Conservation (phyloP, 37 sponge, comb jelly and placozoan genomes). For the Mnemiopsis leidyi region DNA sequence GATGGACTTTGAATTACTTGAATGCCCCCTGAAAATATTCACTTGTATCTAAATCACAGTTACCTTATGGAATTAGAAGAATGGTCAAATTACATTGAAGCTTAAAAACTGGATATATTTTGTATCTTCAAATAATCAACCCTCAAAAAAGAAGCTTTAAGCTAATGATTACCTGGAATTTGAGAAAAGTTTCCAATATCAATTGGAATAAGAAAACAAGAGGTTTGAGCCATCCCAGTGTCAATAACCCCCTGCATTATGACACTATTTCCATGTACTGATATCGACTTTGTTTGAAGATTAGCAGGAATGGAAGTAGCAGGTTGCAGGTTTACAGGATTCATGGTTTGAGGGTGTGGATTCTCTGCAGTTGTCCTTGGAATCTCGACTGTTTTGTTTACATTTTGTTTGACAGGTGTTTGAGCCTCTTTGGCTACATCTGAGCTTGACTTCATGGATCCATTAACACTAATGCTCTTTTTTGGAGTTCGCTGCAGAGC, state of each 20-base stretch:
- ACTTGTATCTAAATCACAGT: too few species aligned
- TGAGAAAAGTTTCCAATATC: conserved; percentile 20
- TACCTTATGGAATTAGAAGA: too few species aligned
- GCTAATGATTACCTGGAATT: not conserved
- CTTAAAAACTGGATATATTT: too few species aligned
- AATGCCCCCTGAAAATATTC: not conserved
- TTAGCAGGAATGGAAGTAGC: conserved; percentile 17
- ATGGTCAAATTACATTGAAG: too few species aligned
- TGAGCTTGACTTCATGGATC: not conserved
- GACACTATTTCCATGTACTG: conserved; percentile 42
- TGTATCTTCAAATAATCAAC: too few species aligned
- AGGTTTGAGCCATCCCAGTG: conserved; percentile 18
- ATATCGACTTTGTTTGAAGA: conserved; percentile 39
- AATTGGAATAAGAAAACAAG: conserved; percentile 60
- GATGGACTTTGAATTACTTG: not conserved
- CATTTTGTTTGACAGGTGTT: not conserved
- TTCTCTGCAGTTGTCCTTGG: not conserved
- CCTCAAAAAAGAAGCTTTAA: too few species aligned
- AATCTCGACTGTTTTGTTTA: not conserved
- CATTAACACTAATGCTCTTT: not conserved
- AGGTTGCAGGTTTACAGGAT: not conserved
- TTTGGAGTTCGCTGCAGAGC: not conserved
- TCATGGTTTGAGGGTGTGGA: not conserved
- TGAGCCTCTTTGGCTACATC: not conserved
- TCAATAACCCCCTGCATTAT: conserved; percentile 57